These are phyloP conservation scores for Fregata magnificens DNA, from an alignment of 2,113 vertebrate genomes.

Conservation along the genomic window DNA sequence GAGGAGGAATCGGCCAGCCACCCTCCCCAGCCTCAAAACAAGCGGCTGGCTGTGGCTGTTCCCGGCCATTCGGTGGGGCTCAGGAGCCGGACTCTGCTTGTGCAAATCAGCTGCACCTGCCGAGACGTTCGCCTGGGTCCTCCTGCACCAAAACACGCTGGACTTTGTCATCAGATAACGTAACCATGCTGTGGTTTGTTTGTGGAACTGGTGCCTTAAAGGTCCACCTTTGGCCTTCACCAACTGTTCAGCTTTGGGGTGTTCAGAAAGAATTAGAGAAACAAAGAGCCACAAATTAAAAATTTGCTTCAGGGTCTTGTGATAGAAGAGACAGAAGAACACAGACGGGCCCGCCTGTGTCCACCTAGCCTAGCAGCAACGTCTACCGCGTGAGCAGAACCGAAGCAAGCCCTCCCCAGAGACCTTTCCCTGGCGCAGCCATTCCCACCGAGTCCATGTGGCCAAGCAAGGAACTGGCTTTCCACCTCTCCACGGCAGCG, in stretches of 20 bases:
- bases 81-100: not conserved
- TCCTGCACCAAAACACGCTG: not conserved
- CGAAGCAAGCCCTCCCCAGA: not conserved
- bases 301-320: not conserved
- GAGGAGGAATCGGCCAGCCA: not conserved
- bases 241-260: not conserved
- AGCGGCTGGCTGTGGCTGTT: not conserved
- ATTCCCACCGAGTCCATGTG: accelerated
- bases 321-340: not conserved
- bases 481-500: not conserved
- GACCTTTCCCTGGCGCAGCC: not conserved
- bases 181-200: not conserved
- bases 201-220: not conserved
- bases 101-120: not conserved
- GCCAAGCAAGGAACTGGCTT: not conserved
- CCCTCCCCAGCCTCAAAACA: not conserved
- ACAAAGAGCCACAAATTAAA: not conserved
- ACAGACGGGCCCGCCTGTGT: accelerated
- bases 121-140: not conserved
- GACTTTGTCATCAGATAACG: not conserved
- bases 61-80: not conserved
- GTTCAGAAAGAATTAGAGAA: not conserved
- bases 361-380: not conserved
- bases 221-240: not conserved
- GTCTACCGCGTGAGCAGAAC: accelerated